Conservation (phyloP, 2,797 vertebrate species). For the Melanotaenia maccullochi region DNA sequence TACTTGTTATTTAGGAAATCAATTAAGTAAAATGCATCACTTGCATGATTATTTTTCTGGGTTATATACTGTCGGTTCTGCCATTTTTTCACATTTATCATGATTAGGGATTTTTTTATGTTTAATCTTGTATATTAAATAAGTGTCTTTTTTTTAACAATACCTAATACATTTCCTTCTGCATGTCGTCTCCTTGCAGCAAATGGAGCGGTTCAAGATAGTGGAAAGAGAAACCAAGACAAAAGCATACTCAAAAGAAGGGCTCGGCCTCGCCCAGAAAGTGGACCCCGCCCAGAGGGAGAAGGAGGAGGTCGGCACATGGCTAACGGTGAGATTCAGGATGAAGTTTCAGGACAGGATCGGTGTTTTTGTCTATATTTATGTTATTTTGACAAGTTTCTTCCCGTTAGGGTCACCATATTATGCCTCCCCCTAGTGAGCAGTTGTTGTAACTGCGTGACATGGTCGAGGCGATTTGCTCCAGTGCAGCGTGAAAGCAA, state of each 20-base stretch:
- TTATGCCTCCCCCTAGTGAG: too few relatives aligned
- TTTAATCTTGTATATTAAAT: too few relatives aligned
- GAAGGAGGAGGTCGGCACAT: constrained; percentile 92
- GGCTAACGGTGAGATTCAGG: constrained; percentile 87
- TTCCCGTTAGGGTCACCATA: not conserved
- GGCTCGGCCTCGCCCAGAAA: constrained; percentile 91
- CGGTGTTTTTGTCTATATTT: not conserved
- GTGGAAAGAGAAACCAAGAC: constrained; percentile 95
- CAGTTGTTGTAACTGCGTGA: too few relatives aligned
- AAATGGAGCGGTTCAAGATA: constrained; percentile 97
- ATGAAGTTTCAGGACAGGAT: not conserved
- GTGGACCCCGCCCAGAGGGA: constrained; percentile 93
- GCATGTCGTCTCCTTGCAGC: constrained; percentile 72
- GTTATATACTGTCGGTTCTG: not conserved
- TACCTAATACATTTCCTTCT: not conserved
- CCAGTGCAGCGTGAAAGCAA: not conserved
- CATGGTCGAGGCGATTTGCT: too few relatives aligned
- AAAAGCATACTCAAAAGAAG: constrained; percentile 95
- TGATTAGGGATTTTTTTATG: not conserved
- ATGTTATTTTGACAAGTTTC: not conserved
- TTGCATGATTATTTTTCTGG: not conserved
- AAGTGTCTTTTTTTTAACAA: not conserved
- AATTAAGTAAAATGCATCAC: not conserved
- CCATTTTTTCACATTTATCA: not conserved
- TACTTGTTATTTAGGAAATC: not conserved